Base-by-base conservation (phyloP, 2,888 invertebrate genomes). In the Quadriops clusia region DNA sequence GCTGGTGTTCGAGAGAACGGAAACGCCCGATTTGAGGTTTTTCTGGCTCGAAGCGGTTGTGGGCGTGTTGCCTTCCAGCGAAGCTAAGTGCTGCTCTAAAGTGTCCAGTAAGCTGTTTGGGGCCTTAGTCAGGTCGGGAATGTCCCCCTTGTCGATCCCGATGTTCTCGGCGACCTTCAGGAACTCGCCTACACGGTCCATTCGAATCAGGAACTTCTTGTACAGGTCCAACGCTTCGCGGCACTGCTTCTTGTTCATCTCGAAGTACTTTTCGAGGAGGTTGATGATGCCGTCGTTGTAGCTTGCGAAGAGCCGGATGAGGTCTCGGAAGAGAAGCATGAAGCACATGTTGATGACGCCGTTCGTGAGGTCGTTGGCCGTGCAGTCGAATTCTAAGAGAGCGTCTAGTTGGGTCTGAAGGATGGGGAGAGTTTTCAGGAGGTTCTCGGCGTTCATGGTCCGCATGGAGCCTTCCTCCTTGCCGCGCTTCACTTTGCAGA, bases 281-380 rank as follows among this genome's bases (percentile, higher is more conserved):
- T 97, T 98, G 51, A 98, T 98, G 46, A 97, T 93, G 45, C 97
- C 98, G 65, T 99, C 99, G 66, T 99, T 99, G 70, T 99, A 99
- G 65, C 97, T 95, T 37, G 98, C 98, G 68, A 99, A 99, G 37
- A 83, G 64, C 39, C 98, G 78, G 57, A 99, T 99, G 57, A 99
- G 79, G 74, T 99, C 98, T 61, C 97, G 79, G 68, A 98, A 99
- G 39, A 99, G 74, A 45, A 99, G 72, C 86, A 98, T 94, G 64
- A 98, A 99, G 58, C 91, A 89, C 75, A 95, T 93, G 60, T 94
- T 97, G 63, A 99, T 95, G 50, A 98, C 95, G 38, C 95, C 81
- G 56, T 86, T 86, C 45, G 77, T 80, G 49, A 87, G 77, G 64
- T 99, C 98, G 61, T 93, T 91, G 45, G 94, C 81, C 15, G 91